Conservation (phyloP, 2,888 invertebrate species). For the Anthophora plumipes region DNA sequence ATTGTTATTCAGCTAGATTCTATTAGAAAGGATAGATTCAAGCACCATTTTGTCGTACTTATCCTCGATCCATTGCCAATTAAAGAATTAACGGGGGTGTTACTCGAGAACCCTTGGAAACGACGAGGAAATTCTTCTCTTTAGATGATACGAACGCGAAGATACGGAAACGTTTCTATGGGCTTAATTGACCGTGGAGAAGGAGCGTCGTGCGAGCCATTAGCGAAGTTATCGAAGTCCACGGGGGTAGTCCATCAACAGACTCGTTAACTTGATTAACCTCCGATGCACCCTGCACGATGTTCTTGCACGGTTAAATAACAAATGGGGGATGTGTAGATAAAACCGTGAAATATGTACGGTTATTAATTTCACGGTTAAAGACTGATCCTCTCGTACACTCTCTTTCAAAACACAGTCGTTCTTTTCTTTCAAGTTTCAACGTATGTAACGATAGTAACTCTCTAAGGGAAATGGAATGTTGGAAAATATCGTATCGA, state of each 20-base stretch:
- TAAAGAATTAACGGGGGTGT: constrained; percentile 49
- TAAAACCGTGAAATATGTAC: constrained; percentile 63
- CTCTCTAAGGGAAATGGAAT: too few species aligned
- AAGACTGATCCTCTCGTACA: constrained; percentile 48
- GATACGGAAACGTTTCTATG: constrained; percentile 63
- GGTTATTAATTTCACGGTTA: constrained; percentile 61
- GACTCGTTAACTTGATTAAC: constrained; percentile 65
- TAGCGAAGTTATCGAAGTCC: constrained; percentile 65
- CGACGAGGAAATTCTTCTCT: constrained; percentile 27
- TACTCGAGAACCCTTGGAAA: constrained; percentile 1
- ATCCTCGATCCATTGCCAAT: constrained; percentile 52
- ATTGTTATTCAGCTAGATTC: not conserved
- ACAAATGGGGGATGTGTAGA: constrained; percentile 60
- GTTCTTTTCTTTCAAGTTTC: too few species aligned
- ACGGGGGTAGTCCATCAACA: constrained; percentile 59
- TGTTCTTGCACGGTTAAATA: constrained; percentile 53
- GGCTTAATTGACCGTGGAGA: constrained; percentile 62
- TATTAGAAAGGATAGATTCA: too few species aligned
- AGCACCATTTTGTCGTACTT: constrained; percentile 23
- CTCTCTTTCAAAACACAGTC: too few species aligned
- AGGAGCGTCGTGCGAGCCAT: constrained; percentile 59
- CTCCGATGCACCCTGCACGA: constrained; percentile 62
- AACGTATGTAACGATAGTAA: too few species aligned
- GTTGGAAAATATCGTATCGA: too few species aligned
- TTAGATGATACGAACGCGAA: constrained; percentile 33